phyloP scores from a whole-genome alignment of 2,113 vertebrate genomes.

The Sturnus vulgaris region DNA sequence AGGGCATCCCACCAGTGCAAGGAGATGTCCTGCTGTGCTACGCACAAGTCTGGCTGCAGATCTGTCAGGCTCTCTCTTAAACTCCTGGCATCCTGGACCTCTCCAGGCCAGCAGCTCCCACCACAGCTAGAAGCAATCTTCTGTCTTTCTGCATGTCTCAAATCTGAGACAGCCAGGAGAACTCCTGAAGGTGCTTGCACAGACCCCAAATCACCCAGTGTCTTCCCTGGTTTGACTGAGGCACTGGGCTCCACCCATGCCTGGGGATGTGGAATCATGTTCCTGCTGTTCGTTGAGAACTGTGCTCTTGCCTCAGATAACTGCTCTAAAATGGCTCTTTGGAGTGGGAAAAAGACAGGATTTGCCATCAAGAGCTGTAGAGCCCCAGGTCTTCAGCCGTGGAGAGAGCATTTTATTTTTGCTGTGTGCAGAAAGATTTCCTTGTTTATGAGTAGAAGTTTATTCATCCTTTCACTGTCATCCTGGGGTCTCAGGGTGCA shows the following conservation, averaged over 20 bases:
- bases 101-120: not conserved
- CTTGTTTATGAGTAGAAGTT: not conserved
- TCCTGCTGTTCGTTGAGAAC: not conserved
- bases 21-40: not conserved
- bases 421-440: not conserved
- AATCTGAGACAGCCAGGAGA: not conserved
- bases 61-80: not conserved
- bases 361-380: not conserved
- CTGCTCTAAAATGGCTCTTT: not conserved
- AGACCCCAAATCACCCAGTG: not conserved
- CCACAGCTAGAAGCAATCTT: not conserved
- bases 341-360: not conserved
- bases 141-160: not conserved
- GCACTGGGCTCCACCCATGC: not conserved
- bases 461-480: not conserved
- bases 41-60: not conserved
- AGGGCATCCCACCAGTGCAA: not conserved
- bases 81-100: not conserved
- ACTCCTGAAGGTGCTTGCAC: not conserved
- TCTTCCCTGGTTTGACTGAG: not conserved
- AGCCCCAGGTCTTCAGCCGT: not conserved
- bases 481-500: not conserved
- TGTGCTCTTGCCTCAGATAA: not conserved
- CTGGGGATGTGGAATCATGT: too few species aligned
- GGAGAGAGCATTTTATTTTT: not conserved